A percentile compares a stretch with the other conserved stretches of the same genome.
phyloP scores from a whole-genome alignment of 2,113 vertebrate genomes.

The Ibidorhyncha struthersii region DNA sequence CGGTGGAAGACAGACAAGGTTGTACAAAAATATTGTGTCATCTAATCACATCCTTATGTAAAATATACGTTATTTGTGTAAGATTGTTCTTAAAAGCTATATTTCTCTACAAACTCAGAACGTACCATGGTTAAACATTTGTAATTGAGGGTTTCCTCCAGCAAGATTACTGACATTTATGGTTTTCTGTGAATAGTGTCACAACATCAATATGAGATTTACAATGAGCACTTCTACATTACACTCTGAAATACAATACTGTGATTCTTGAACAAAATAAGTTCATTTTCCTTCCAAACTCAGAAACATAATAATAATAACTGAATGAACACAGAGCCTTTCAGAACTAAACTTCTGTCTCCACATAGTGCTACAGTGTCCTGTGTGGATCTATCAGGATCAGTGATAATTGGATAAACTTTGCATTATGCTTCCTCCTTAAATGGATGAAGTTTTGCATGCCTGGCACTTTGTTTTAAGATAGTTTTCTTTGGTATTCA shows the following conservation, averaged over 20 bases:
- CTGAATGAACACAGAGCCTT: not conserved
- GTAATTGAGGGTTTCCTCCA: not conserved
- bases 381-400: not conserved
- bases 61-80: not conserved
- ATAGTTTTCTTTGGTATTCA: not conserved
- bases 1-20: not conserved
- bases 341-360: not conserved
- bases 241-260: not conserved
- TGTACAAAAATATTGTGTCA: not conserved
- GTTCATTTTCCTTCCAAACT: not conserved
- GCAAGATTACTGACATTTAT: not conserved
- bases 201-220: conserved; percentile 12
- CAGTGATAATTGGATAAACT: not conserved
- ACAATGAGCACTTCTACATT: not conserved
- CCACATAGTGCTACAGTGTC: not conserved
- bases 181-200: conserved; percentile 16
- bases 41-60: not conserved
- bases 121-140: not conserved
- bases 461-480: not conserved
- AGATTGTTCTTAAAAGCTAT: not conserved
- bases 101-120: not conserved
- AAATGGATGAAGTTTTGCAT: not conserved
- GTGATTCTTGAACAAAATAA: not conserved
- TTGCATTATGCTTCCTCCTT: not conserved
- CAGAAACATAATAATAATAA: not conserved